These are phyloP conservation scores for Dermochelys coriacea DNA, from an alignment of 2,797 vertebrate genomes.

Conservation along the genomic window DNA sequence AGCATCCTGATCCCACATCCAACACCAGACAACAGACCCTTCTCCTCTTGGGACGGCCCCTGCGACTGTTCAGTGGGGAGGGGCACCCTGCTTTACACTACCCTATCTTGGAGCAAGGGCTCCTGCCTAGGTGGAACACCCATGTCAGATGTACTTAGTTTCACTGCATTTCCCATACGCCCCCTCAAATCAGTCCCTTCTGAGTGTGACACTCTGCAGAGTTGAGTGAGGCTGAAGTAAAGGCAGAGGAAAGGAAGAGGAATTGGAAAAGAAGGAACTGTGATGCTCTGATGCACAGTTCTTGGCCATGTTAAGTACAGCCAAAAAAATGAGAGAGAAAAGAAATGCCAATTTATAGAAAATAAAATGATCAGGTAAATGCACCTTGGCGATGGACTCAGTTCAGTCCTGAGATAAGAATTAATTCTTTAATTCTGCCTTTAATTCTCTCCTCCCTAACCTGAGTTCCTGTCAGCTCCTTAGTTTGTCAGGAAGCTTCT, in stretches of 20 bases:
- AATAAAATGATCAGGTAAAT: not conserved
- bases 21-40: not conserved
- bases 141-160: not conserved
- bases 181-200: fast-evolving
- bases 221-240: not conserved
- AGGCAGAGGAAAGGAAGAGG: not conserved
- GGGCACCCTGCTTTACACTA: not conserved
- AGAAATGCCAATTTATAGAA: not conserved
- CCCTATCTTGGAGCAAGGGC: fast-evolving
- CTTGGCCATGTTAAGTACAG: not conserved
- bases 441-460: not conserved
- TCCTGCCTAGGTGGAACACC: not conserved
- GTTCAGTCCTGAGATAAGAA: not conserved
- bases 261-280: not conserved
- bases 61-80: not conserved
- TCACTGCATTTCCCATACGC: not conserved
- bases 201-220: not conserved
- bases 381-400: fast-evolving
- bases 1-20: not conserved
- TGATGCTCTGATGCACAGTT: not conserved
- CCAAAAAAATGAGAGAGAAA: not conserved
- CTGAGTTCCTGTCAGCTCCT: fast-evolving
- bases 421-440: not conserved
- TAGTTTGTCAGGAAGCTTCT: not conserved
- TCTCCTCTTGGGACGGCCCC: not conserved